phyloP scores from a whole-genome alignment of 2,888 invertebrate species.

The Sarcophaga carnaria region DNA sequence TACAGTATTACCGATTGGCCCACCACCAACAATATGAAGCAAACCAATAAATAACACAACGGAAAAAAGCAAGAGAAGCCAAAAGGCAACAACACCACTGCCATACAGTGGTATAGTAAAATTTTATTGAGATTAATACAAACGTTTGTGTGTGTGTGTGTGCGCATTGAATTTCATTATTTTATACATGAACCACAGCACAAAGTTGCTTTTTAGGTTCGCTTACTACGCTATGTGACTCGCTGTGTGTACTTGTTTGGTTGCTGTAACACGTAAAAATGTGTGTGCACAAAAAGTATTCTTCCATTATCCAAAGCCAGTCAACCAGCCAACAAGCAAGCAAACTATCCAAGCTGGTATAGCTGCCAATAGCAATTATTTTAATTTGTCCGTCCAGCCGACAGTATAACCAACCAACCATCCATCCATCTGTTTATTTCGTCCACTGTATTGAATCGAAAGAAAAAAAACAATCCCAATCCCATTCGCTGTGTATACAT shows the following conservation, averaged over 20 bases:
- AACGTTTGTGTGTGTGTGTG: not conserved
- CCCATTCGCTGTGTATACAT: constrained; percentile 38
- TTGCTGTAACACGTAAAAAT: not conserved
- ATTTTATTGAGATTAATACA: no score
- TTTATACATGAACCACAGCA: constrained; percentile 56
- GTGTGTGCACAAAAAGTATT: not conserved
- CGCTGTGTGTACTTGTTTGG: not conserved
- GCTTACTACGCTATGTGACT: constrained; percentile 44
- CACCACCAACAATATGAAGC: constrained; percentile 37
- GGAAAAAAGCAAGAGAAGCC: not conserved
- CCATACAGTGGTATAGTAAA: no score
- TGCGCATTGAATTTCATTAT: constrained; percentile 44
- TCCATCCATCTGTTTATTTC: constrained; percentile 57
- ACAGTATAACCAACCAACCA: constrained; percentile 41
- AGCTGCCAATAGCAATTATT: constrained; percentile 54
- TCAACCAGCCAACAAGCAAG: constrained; percentile 41
- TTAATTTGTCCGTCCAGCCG: constrained; percentile 17
- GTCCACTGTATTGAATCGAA: not conserved
- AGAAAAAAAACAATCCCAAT: constrained; percentile 50
- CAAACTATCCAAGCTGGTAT: constrained; percentile 21
- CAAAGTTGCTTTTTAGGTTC: constrained; percentile 57
- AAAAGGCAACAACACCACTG: constrained; percentile 11
- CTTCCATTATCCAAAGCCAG: constrained; percentile 58
- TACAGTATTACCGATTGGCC: constrained; percentile 59
- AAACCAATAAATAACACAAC: not conserved